A percentile compares a stretch with the other conserved stretches of the same genome.
Conservation (phyloP, 2,113 vertebrate species). For the Nycticorax nycticorax region DNA sequence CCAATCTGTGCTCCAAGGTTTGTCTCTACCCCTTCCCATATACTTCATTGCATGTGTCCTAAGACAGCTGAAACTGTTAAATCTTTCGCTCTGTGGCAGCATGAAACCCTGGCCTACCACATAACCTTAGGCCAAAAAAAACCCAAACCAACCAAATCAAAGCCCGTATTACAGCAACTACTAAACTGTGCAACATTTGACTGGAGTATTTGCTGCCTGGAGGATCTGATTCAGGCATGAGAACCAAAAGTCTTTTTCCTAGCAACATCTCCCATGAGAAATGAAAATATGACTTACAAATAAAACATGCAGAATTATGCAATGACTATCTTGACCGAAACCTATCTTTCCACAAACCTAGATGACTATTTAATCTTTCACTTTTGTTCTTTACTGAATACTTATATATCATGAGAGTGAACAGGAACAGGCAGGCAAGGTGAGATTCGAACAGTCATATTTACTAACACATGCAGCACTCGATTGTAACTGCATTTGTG, state of each 20-base stretch:
- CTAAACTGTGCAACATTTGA: neutral
- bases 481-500: neutral
- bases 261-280: neutral
- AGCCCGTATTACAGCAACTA: neutral
- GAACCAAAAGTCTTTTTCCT: neutral
- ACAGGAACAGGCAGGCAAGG: neutral
- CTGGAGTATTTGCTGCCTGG: neutral
- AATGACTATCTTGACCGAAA: neutral
- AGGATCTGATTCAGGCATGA: neutral
- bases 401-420: neutral
- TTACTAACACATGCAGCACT: neutral
- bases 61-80: neutral
- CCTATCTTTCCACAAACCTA: neutral
- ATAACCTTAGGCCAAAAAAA: neutral
- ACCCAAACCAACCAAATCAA: neutral
- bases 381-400: neutral
- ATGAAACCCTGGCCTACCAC: neutral
- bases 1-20: neutral
- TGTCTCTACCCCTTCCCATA: neutral
- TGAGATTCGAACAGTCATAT: neutral
- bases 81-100: neutral
- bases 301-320: neutral
- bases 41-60: neutral
- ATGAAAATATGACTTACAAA: neutral
- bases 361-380: neutral